phyloP scores from a whole-genome alignment of 2,888 invertebrate genomes.

The Pollenia amentaria region DNA sequence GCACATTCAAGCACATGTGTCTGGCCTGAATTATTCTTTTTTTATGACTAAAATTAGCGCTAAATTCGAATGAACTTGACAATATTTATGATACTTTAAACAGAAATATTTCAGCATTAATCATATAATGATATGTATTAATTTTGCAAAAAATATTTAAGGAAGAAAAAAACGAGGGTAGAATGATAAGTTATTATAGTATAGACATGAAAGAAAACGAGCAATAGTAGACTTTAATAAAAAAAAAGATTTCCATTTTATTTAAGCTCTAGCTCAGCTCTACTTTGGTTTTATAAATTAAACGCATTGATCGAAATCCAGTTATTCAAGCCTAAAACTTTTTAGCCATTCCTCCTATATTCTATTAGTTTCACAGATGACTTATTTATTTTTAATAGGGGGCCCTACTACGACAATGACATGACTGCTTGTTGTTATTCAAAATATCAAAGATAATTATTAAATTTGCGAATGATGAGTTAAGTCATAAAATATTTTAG shows the following conservation, averaged over 20 bases:
- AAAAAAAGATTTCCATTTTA: no score
- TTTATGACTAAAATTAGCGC: neutral
- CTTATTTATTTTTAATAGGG: neutral
- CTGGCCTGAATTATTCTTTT: neutral
- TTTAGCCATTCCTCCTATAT: neutral
- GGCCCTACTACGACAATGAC: neutral
- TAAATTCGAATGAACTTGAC: constrained; percentile 47
- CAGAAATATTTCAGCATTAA: constrained; percentile 19
- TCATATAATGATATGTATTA: neutral
- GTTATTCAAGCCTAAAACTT: neutral
- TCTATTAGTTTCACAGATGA: neutral
- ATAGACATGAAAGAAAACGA: no score
- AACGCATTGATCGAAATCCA: no score
- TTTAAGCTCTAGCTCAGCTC: no score
- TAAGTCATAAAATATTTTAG: constrained; percentile 18
- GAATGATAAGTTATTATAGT: neutral
- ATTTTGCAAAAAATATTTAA: neutral
- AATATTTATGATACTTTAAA: constrained; percentile 7
- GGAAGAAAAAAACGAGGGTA: neutral
- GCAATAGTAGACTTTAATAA: no score
- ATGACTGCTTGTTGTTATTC: constrained; percentile 12
- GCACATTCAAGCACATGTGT: constrained; percentile 1
- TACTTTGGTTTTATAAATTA: no score
- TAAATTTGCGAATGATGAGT: constrained; percentile 15
- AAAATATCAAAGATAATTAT: constrained; percentile 1